Evolutionary conservation across 2,888 invertebrate species (phyloP), one percentile per base, ranked within the genome.

Genomic region (Leistus spinibarbis): DNA sequence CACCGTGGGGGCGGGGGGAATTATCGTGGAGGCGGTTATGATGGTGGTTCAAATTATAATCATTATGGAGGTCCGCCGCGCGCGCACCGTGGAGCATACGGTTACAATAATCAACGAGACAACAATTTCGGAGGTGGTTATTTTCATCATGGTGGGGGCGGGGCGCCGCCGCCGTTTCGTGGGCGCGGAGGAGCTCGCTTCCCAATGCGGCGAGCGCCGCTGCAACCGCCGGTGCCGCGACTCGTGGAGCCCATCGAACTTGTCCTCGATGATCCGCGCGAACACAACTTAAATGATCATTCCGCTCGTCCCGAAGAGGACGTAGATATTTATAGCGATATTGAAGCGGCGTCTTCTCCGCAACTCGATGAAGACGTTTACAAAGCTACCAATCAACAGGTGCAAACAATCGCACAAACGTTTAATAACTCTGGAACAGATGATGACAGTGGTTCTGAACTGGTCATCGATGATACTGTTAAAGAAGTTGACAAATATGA

Each of bases 281-380:
- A 72, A 65, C 67, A 74, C 10, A 68, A 57, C 23, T 2, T 22
- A 53, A 27, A 27, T 17, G 72, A 72, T 17, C 22, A 65, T 9
- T 27, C 66, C n/a, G 3, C 27, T 1, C 67, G 54, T 19, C 63
- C 53, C 19, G 64, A 75, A 19, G 75, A 75, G 1, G 90, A 90
- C 77, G 86, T 89, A 54, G 90, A 91, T 79, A 88, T 90, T 78
- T 91, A 91, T 80, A 89, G 90, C 77, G 90, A 91, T 78, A 89
- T 90, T 62, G 90, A 90, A 81, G 86, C 86, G 0, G 85, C 78
- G 64, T 79, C 76, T 77, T 81, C 76, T 85, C 85, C 24, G 79
- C 81, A 5, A 84, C 83, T 83, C 63, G 82, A 81, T 0, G 83
- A 84, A 63, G 83, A 83, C 9, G 76, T 77, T 53, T 78, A 79